phyloP scores from a whole-genome alignment of 1,140 invertebrate species.

The Sycophila sp. region DNA sequence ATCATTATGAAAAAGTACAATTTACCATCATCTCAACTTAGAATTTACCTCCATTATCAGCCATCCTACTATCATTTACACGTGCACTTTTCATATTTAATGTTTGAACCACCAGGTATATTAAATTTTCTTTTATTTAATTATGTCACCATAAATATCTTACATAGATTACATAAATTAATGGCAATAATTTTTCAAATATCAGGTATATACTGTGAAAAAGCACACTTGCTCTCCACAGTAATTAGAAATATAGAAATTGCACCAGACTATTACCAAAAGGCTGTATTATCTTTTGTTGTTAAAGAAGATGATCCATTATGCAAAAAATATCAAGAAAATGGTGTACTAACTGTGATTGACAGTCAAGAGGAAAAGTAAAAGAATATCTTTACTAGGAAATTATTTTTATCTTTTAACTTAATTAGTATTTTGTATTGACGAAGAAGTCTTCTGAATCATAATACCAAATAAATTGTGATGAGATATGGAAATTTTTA shows the following conservation, averaged over 20 bases:
- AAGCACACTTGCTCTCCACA: constrained; percentile 84
- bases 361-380: constrained; percentile 33
- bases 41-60: constrained; percentile 94
- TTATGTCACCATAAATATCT: not conserved
- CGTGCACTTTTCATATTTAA: constrained; percentile 90
- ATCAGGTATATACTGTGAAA: constrained; percentile 78
- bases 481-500: constrained; percentile 29
- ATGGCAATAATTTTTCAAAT: constrained; percentile 19
- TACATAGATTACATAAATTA: not conserved
- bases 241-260: constrained; percentile 94
- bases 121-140: constrained; percentile 23
- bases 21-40: constrained; percentile 75
- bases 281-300: constrained; percentile 79
- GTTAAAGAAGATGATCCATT: constrained; percentile 71
- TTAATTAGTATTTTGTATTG: constrained; percentile 38
- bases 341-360: constrained; percentile 46
- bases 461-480: constrained; percentile 41
- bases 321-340: constrained; percentile 50
- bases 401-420: constrained; percentile 38
- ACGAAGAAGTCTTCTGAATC: constrained; percentile 29
- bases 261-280: constrained; percentile 84
- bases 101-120: constrained; percentile 81
- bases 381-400: constrained; percentile 31
- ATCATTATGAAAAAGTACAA: constrained; percentile 84
- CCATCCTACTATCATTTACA: constrained; percentile 98